Evolutionary conservation across 1,140 invertebrate genomes (phyloP).

Genomic region (Bombus confusus): DNA sequence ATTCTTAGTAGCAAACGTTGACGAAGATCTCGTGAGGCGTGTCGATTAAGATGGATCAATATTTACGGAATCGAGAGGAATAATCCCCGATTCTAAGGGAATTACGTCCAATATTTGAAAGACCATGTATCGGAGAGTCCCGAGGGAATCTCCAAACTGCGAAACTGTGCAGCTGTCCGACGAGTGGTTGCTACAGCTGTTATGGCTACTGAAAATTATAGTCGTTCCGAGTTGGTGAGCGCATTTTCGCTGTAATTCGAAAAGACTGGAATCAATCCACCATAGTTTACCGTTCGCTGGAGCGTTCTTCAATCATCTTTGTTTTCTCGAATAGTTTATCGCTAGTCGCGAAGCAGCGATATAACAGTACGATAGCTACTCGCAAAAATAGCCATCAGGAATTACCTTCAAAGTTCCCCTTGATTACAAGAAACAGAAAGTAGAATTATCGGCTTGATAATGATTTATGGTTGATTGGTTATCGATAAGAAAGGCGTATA

Average conservation of each 20-base stretch:
- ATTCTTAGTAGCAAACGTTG: background rate
- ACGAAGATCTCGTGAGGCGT: background rate
- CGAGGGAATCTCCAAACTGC: background rate
- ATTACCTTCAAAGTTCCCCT: too few relatives aligned
- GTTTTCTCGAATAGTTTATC: background rate
- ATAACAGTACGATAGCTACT: background rate
- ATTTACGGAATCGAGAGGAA: conserved; percentile 14
- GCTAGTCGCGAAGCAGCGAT: background rate
- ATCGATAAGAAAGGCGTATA: background rate
- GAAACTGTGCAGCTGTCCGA: background rate
- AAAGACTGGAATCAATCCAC: background rate
- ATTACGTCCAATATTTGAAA: conserved; percentile 33
- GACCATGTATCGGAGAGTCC: background rate
- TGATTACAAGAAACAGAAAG: too few relatives aligned
- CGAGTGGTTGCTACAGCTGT: background rate
- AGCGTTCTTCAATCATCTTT: background rate
- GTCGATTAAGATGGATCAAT: conserved; percentile 22
- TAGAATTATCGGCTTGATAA: background rate
- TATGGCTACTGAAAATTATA: background rate
- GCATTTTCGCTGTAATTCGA: too few relatives aligned
- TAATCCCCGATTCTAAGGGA: conserved; percentile 7
- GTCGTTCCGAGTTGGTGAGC: background rate
- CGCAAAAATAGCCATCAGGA: too few relatives aligned
- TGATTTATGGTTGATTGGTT: background rate
- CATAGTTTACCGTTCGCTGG: background rate